Evolutionary conservation across 2,888 invertebrate species (phyloP), one percentile per base, ranked within the genome.

Genomic region (Pseudanteris insignis): DNA sequence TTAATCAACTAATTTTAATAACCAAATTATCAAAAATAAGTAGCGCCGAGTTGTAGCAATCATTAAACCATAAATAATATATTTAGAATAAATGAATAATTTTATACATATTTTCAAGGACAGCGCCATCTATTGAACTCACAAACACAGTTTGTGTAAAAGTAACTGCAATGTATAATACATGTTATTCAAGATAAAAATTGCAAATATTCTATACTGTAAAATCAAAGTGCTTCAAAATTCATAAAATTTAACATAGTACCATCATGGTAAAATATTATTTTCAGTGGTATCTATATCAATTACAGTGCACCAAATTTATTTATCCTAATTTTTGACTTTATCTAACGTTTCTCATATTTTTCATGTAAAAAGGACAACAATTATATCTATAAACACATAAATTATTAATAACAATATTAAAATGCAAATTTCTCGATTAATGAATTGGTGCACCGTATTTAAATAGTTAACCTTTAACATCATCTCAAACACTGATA

Each of bases 151-250:
- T n/a, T n/a, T n/a, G n/a, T n/a, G n/a, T n/a, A n/a, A n/a, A n/a
- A n/a, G n/a, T n/a, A n/a, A n/a, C n/a, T n/a, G n/a, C n/a, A n/a
- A n/a, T n/a, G n/a, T n/a, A n/a, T n/a, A n/a, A n/a, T n/a, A n/a
- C n/a, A n/a, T n/a, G n/a, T n/a, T n/a, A n/a, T n/a, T n/a, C n/a
- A n/a, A n/a, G n/a, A n/a, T n/a, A n/a, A n/a, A n/a, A n/a, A 4
- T 18, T 18, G 18, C 18, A 3, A 18, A 18, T 18, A 18, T 18
- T 18, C 21, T 10, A 34, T 14, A 6, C 28, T 11, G 18, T 18
- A 34, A 7, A 29, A 25, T 55, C 25, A 48, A 36, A 55, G 36
- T 55, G 47, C 41, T 48, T 55, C 30, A 55, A 47, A 55, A 47
- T 48, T 47, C 9, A 8, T 48, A 41, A 55, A 55, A 30, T 33